Base-by-base conservation (phyloP, 2,797 vertebrate genomes). In the Sebastes wilsoni region DNA sequence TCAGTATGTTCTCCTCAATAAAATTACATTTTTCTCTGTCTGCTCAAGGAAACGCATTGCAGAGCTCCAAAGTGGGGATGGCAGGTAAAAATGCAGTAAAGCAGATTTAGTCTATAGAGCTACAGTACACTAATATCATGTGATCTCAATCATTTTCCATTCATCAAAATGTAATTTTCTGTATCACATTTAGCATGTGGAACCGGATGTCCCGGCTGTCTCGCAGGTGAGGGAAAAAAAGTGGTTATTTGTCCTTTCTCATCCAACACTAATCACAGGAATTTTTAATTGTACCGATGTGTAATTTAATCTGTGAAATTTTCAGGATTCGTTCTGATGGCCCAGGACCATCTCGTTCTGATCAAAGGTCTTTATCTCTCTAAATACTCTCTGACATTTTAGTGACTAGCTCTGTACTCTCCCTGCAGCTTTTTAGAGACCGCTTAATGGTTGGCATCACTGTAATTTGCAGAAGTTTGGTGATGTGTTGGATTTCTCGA, bases 121-220 rank as follows among this genome's bases (percentile, higher is more conserved):
- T n/a, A 10, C 30, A 65, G 12, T n/a, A 1, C 30, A 66, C 16
- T 23, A 1, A 32, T 61, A 55, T 58, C 25, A 75, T 5, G 38
- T n/a, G 0, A 46, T 27, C 22, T 74, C 3, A 36, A 4, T 20
- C 1, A 1, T 42, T 71, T n/a, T 25, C 4, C 5, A 1, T 3
- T 75, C 8, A 16, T 13, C 0, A 13, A 54, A 28, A 61, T 68
- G 2, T 5, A 0, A 6, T 62, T 83, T 81, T 54, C 13, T 77
- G 5, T 62, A 13, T 58, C 16, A 30, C 2, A 1, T 79, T 79
- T 71, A 95, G 93, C 73, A 2, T 91, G 72, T 92, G 81, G 81
- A 92, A 87, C 80, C 83, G 91, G 7, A 59, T 95, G 16, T 94
- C 93, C 49, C 89, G 93, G 42, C 0, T 93, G 52, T 90, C 91